Evolutionary conservation across 2,888 invertebrate genomes (phyloP).

Genomic region (Ischnus inquisitorius): DNA sequence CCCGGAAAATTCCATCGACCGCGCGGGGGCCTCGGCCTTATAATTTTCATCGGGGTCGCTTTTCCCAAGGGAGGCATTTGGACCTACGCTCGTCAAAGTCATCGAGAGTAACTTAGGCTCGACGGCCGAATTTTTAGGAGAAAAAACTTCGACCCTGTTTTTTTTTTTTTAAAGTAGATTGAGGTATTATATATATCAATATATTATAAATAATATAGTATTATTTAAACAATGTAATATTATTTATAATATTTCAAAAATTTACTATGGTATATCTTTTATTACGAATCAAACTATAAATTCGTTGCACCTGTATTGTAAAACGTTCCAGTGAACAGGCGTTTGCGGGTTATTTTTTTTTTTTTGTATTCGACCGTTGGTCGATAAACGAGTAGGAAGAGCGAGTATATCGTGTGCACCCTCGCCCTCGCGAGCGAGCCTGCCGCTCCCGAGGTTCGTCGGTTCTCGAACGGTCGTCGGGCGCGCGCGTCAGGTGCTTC

Average conservation of each 20-base stretch:
- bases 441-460: conserved; percentile 62
- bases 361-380: conserved; percentile 73
- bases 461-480: conserved; percentile 59
- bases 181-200: too few relatives aligned
- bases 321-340: conserved; percentile 47
- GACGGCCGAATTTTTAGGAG: too few relatives aligned
- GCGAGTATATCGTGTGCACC: conserved; percentile 24
- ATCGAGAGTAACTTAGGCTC: background rate
- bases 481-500: conserved; percentile 82
- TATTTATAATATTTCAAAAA: too few relatives aligned
- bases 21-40: conserved; percentile 25
- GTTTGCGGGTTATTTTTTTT: conserved; percentile 63
- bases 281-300: background rate
- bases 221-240: too few relatives aligned
- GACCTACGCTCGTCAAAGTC: background rate
- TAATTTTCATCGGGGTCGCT: conserved; percentile 50
- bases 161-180: too few relatives aligned
- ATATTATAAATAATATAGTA: too few relatives aligned
- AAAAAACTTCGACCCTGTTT: too few relatives aligned
- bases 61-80: conserved; percentile 12
- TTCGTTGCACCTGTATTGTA: conserved; percentile 28
- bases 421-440: conserved; percentile 55
- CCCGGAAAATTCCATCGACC: conserved; percentile 40
- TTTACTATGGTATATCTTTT: too few relatives aligned
- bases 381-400: conserved; percentile 52